phyloP scores from a whole-genome alignment of 2,113 vertebrate genomes.

The Myotis brandtii region DNA sequence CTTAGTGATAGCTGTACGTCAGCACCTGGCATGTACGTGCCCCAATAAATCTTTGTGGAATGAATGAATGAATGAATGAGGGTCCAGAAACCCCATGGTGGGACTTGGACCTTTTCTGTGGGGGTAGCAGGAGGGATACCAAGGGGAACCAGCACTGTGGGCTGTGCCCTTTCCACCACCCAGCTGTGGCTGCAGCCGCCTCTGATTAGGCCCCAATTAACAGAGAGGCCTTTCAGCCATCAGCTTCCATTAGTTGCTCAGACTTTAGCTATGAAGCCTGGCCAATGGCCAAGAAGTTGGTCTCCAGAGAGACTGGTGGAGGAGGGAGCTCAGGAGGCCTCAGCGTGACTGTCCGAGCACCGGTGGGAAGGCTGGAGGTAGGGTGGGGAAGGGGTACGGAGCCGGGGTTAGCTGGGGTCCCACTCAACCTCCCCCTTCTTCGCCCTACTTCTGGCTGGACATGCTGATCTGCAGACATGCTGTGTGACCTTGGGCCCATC shows the following conservation, averaged over 20 bases:
- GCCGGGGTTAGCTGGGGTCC: background rate
- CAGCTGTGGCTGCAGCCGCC: constrained; percentile 15
- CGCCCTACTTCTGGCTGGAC: background rate
- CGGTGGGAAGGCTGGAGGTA: fast-evolving
- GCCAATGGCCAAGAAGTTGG: background rate
- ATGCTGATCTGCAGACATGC: no score
- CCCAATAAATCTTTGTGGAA: background rate
- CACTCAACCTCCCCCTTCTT: background rate
- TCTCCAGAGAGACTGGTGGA: background rate
- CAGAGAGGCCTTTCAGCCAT: constrained; percentile 10
- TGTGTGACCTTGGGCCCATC: background rate
- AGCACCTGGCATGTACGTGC: fast-evolving
- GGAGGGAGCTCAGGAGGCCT: background rate
- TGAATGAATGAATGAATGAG: background rate
- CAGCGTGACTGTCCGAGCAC: fast-evolving
- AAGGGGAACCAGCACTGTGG: background rate
- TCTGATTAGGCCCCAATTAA: constrained; percentile 10
- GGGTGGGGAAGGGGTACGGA: background rate
- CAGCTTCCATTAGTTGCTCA: background rate
- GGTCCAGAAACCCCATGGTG: background rate
- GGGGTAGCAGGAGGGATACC: background rate
- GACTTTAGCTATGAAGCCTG: background rate
- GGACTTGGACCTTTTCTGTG: background rate
- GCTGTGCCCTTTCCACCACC: background rate
- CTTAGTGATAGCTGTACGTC: fast-evolving